phyloP scores from a whole-genome alignment of 1,140 invertebrate genomes.

The Tribolium madens region DNA sequence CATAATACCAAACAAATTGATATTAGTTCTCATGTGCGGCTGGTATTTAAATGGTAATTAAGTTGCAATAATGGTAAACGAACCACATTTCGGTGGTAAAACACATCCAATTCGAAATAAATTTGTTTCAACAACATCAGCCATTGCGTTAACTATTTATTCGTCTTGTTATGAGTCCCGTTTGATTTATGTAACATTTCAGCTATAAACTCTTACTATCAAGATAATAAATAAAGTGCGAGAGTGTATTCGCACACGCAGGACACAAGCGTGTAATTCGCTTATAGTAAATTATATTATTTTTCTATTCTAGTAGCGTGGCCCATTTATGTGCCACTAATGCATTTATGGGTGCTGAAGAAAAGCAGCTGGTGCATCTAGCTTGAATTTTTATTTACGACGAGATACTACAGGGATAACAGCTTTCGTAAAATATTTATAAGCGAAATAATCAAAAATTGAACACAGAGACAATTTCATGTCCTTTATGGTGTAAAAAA shows the following conservation, averaged over 20 bases:
- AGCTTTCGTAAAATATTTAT: background rate
- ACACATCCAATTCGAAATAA: slow-evolving; percentile 1
- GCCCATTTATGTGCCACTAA: slow-evolving; percentile 20
- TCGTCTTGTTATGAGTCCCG: slow-evolving; percentile 30
- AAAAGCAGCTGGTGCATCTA: slow-evolving; percentile 5
- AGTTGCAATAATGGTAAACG: slow-evolving; percentile 10
- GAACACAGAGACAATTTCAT: too few species aligned
- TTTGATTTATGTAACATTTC: slow-evolving; percentile 37
- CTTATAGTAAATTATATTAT: slow-evolving; percentile 29
- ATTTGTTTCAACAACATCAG: slow-evolving; percentile 13
- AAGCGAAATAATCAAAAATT: background rate
- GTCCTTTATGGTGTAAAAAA: too few species aligned
- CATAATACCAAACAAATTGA: slow-evolving; percentile 4
- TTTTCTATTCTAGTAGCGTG: slow-evolving; percentile 28
- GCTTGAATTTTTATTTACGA: slow-evolving; percentile 1
- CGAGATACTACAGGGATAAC: background rate
- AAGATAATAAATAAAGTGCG: slow-evolving; percentile 40
- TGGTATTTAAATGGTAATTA: slow-evolving; percentile 11
- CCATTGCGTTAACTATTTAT: slow-evolving; percentile 36
- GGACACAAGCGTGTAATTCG: slow-evolving; percentile 22
- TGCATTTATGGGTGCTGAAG: slow-evolving; percentile 16
- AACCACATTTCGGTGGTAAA: slow-evolving; percentile 20
- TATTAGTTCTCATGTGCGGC: background rate
- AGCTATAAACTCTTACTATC: slow-evolving; percentile 39
- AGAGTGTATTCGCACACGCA: slow-evolving; percentile 36